Evolutionary conservation across 2,797 vertebrate genomes (phyloP), one percentile per base, ranked within the genome.

Genomic region (Neomorphus geoffroyi): DNA sequence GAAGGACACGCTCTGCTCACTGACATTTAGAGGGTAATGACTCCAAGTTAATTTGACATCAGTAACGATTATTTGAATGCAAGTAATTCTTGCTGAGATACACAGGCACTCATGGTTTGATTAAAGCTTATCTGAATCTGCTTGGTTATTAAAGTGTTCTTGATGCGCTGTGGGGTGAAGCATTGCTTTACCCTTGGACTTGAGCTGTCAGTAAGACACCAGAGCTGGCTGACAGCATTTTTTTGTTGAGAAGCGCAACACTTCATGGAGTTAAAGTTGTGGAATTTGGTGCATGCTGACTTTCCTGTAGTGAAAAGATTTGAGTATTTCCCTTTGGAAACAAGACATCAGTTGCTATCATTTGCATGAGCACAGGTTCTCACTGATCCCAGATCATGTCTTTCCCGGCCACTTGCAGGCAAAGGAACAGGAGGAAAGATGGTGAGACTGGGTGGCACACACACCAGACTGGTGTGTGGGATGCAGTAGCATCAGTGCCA

Each of bases 51-150:
- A 93, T 85, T 94, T 96, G 83, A 90, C 74, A 70, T 88, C 64
- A 73, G n/a, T 90, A 90, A 60, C 71, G 79, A 91, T 92, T 94
- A 92, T 90, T 92, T 96, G 83, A 90, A 79, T 93, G 87, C 79
- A 92, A 92, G 35, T 88, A 94, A 58, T 16, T 94, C 70, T 79
- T 93, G 70, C 90, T 95, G 80, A 86, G 90, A 81, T 79, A 94
- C 66, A 66, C 70, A 75, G 72, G 57, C 37, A 13, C 39, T 88
- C 13, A 4, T 88, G 88, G 61, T 95, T 92, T 93, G 64, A 79
- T 94, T 88, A 70, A 84, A 94, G 80, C 62, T 86, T 58, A 69
- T 94, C 70, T 45, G 56, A 73, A 35, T 74, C 77, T 51, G 61
- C 18, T 28, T 79, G 79, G 48, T 85, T 94, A 27, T 91, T 86